These are phyloP conservation scores for Phalacrocorax carbo DNA, from an alignment of 2,113 vertebrate genomes.

Conservation along the genomic window DNA sequence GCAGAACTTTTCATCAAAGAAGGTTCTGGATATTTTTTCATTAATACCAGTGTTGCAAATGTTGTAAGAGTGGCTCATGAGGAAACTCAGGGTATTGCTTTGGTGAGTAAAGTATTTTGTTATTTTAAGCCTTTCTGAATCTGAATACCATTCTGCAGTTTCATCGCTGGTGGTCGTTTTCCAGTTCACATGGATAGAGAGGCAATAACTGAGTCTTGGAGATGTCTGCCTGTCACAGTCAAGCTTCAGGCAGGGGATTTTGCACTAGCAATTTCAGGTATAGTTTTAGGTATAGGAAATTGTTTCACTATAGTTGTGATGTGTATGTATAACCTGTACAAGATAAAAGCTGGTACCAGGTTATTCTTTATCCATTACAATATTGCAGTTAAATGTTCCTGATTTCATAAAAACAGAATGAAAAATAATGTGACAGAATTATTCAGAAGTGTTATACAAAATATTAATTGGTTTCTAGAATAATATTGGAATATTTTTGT, in stretches of 20 bases:
- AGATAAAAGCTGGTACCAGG: background rate
- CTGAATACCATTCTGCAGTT: background rate
- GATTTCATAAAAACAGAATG: background rate
- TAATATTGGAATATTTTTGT: background rate
- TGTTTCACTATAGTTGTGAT: background rate
- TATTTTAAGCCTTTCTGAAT: background rate
- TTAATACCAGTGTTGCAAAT: constrained; percentile 83
- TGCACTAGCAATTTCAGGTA: background rate
- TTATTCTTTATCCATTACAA: background rate
- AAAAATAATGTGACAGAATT: background rate
- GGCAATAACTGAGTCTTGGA: background rate
- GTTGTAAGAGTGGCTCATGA: constrained; percentile 79
- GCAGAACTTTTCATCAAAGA: constrained; percentile 81
- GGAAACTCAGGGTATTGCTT: constrained; percentile 75
- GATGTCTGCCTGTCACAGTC: background rate
- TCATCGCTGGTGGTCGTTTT: background rate
- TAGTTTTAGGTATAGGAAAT: background rate
- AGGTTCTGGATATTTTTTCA: constrained; percentile 92
- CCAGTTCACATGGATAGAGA: background rate
- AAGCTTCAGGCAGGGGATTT: background rate
- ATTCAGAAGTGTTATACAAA: background rate
- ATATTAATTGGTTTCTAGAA: background rate
- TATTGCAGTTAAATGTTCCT: background rate
- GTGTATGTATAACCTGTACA: background rate
- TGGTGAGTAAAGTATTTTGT: constrained; percentile 74